phyloP scores from a whole-genome alignment of 2,888 invertebrate species.

The Nebria salina region DNA sequence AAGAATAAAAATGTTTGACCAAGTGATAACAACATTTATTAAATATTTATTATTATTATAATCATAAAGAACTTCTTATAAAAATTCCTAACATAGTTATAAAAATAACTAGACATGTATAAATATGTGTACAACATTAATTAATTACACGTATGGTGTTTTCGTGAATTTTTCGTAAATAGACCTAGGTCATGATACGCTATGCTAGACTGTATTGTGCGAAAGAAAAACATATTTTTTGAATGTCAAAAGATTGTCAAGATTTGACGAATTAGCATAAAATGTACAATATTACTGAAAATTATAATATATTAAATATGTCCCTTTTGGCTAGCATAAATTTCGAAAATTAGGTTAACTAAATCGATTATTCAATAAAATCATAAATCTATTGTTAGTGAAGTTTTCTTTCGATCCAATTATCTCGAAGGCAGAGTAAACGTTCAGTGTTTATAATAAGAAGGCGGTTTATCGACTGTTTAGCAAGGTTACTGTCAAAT shows the following conservation, averaged over 20 bases:
- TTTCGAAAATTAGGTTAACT: not conserved
- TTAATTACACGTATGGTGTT: not conserved
- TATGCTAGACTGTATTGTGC: not conserved
- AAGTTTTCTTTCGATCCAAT: not conserved
- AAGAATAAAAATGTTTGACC: too few relatives aligned
- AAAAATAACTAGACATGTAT: not conserved
- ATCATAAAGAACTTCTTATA: not conserved
- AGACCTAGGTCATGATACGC: not conserved
- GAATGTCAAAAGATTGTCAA: too few relatives aligned
- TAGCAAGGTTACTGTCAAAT: constrained; percentile 20
- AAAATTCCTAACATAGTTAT: not conserved
- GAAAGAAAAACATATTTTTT: too few relatives aligned
- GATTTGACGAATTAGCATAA: too few relatives aligned
- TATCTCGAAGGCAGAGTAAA: not conserved
- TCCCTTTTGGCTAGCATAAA: constrained; percentile 1
- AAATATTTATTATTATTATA: too few relatives aligned
- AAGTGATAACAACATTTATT: too few relatives aligned
- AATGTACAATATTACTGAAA: not conserved
- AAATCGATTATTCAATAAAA: not conserved
- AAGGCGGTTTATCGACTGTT: not conserved
- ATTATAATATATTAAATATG: not conserved
- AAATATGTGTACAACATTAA: not conserved
- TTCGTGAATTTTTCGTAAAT: not conserved
- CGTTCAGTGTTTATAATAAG: not conserved
- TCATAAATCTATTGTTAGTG: not conserved